Evolutionary conservation across 23 tunicate genomes (phyloP), one percentile per base, ranked within the genome.

Genomic region (Halocynthia aurantium): DNA sequence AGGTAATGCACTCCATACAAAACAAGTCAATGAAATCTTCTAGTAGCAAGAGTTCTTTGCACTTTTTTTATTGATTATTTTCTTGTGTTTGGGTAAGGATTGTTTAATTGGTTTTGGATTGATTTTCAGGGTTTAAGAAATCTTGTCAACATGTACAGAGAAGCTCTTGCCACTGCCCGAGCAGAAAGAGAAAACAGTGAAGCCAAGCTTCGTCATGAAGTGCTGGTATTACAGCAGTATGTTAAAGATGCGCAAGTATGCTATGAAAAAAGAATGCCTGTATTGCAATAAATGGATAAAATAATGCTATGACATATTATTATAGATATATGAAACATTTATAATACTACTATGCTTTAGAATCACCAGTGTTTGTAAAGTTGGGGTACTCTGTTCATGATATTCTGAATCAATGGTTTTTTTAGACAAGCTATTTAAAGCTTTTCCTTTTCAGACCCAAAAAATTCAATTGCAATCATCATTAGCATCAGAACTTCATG

Each of bases 171-270:
- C 10, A 52, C 72, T 6, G 73, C 71, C 6, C 72, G 71, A 72
- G 93, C 85, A 18, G 83, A 81, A 52, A 82, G 78, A 77, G 80
- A 64, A 5, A 64, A 67, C 52, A 10, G 63, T 6, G 93, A 81
- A 22, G 76, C 86, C 6, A 55, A 19, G 6, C 73, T 87, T 8
- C 78, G 72, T 53, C 77, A 73, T 54, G 75, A 64, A 22, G 13
- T 81, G 61, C 62, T 64, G 54, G 82, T 87, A 4, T 19, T 84
- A 18, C 70, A 87, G 49, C 82, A 82, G n/a, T 6, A 71, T 12
- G 31, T 87, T 6, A 74, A 81, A 53, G 86, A 80, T 49, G 93
- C 82, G 66, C 86, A 87, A 80, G 93, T 87, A 19, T 18, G 50
- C 21, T 31, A 31, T 31, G 4, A 31, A 31, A 31, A 31, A 31